Evolutionary conservation across 2,113 vertebrate species (phyloP).

Genomic region (Seriola aureovittata): DNA sequence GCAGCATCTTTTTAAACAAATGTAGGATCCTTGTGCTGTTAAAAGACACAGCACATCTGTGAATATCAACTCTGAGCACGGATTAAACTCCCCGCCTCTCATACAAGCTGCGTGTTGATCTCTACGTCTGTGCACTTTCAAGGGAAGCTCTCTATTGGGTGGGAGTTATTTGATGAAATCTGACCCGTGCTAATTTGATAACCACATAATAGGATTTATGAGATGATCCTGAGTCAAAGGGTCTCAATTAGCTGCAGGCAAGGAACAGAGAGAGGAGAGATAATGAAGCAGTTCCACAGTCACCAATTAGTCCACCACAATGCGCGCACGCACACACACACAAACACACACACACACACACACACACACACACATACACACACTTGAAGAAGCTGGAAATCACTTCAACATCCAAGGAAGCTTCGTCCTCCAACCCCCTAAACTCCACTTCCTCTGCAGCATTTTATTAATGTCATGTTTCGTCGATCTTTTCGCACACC

Average conservation of each 20-base stretch:
- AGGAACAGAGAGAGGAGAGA: conserved; percentile 40
- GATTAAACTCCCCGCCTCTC: conserved; percentile 5
- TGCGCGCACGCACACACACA: conserved; percentile 24
- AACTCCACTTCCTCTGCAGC: conserved; percentile 17
- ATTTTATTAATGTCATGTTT: conserved; percentile 9
- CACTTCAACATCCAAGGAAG: conserved; percentile 23
- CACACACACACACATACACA: conserved; percentile 21
- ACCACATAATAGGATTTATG: conserved; percentile 79
- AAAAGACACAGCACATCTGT: conserved; percentile 1
- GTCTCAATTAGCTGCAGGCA: conserved; percentile 69
- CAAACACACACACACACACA: conserved; percentile 30
- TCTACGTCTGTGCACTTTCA: conserved; percentile 3
- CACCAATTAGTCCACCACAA: conserved; percentile 49
- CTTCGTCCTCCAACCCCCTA: conserved; percentile 7
- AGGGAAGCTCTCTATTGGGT: conserved; percentile 40
- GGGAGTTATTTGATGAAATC: conserved; percentile 69
- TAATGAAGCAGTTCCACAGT: conserved; percentile 45
- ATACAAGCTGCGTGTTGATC: conserved; percentile 28
- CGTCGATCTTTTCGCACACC: neutral
- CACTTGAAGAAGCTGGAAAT: conserved; percentile 39
- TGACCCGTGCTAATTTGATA: conserved; percentile 73
- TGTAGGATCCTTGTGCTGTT: neutral
- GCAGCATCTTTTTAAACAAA: neutral
- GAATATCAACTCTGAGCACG: conserved; percentile 3
- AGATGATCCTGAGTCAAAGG: conserved; percentile 75